Percentiles rank a stretch among this genome's conserved stretches.
Conservation (phyloP, 2,113 vertebrate genomes). For the Calyptomena viridis region DNA sequence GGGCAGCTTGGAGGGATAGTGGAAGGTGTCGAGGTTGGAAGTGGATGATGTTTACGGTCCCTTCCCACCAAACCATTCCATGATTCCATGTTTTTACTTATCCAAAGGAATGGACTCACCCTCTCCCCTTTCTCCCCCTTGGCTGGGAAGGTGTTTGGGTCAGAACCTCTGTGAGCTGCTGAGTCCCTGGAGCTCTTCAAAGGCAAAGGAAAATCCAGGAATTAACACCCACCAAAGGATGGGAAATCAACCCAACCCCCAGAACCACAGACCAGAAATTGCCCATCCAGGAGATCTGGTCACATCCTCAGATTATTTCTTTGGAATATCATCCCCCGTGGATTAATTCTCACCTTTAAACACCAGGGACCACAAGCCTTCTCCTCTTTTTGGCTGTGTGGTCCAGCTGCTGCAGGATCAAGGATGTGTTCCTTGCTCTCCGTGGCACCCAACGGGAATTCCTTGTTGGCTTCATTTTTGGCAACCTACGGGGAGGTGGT, state of each 20-base stretch:
- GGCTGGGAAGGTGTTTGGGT: slow-evolving; percentile 69
- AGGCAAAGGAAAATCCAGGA: not conserved
- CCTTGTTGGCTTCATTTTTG: not conserved
- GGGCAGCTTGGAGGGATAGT: not conserved
- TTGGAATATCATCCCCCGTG: not conserved
- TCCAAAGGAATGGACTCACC: slow-evolving; percentile 63
- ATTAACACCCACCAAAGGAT: not conserved
- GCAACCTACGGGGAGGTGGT: not conserved
- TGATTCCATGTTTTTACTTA: not conserved
- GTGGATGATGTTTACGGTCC: not conserved
- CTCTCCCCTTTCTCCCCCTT: slow-evolving; percentile 88
- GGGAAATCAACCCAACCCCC: not conserved
- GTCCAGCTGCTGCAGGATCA: not conserved
- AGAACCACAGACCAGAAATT: too few relatives aligned
- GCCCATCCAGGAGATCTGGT: not conserved
- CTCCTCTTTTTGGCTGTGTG: not conserved
- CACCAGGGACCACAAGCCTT: slow-evolving; percentile 10
- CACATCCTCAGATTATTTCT: not conserved
- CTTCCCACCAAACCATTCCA: not conserved
- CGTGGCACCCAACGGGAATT: not conserved
- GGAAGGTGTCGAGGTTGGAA: accelerated
- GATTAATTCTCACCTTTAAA: not conserved
- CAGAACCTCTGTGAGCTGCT: slow-evolving; percentile 56
- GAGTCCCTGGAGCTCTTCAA: slow-evolving; percentile 60
- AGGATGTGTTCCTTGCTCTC: not conserved